Evolutionary conservation across 2,797 vertebrate genomes (phyloP), one percentile per base, ranked within the genome.

Genomic region (Takifugu rubripes): DNA sequence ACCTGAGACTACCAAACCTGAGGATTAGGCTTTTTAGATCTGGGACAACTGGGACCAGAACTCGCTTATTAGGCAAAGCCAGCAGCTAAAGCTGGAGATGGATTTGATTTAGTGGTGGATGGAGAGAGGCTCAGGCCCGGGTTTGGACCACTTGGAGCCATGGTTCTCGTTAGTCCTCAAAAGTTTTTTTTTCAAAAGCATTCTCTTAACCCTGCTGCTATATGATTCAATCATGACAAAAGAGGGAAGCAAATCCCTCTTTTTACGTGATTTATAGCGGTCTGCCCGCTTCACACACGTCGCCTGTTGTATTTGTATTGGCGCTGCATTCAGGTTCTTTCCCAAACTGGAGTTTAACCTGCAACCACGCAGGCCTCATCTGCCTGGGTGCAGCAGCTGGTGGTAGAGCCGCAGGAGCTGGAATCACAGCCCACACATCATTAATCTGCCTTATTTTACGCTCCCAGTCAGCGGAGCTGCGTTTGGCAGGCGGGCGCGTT

Each of bases 401-500:
- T 25, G 31, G 52, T 66, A 24, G 65, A 59, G 46, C 48, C 72
- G 46, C 54, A 40, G 10, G 27, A 68, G 68, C n/a, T 64, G 44
- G 68, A 80, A 70, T 76, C 54, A 61, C 25, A 56, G 67, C 55
- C 67, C 56, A 81, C 78, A 83, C 75, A 49, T 75, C 78, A 81
- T 85, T 71, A 78, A 81, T 87, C 75, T 83, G 56, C 42, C 57
- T 81, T 64, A 54, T 81, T 78, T 74, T 56, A 71, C 70, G 60
- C 56, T 48, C 26, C 46, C 61, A 66, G 69, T 71, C 62, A 61
- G 3, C 40, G 53, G 62, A 54, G 17, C 64, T 68, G 61, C 50
- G 52, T 54, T 67, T 82, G 75, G 78, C 72, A 64, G 52, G 26
- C 62, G 25, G 16, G 46, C 56, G 48, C 26, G 50, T 54, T 75